Evolutionary conservation across 2,797 vertebrate genomes (phyloP).

Genomic region (Triplophysa yarkandensis): DNA sequence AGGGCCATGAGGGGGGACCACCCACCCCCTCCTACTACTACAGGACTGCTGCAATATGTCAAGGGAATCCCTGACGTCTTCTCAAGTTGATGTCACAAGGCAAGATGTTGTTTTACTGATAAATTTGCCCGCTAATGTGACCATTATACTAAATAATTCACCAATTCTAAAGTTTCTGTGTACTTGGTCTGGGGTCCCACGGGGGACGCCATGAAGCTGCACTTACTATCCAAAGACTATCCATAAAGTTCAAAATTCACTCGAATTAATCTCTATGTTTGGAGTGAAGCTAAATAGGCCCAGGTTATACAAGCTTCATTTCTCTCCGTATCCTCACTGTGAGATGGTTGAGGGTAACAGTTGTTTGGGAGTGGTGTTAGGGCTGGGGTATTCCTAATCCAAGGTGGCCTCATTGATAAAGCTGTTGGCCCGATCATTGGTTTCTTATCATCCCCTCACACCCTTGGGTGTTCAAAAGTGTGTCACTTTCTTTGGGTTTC

Average conservation of each 20-base stretch:
- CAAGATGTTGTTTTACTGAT: conserved; percentile 63
- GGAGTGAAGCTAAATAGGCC: background rate
- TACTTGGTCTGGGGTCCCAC: conserved; percentile 2
- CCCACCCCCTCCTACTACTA: conserved; percentile 3
- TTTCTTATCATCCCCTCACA: conserved; percentile 67
- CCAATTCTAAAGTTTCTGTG: background rate
- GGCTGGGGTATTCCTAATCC: conserved; percentile 76
- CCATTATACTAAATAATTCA: background rate
- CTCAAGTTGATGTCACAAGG: conserved; percentile 66
- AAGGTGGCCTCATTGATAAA: conserved; percentile 76
- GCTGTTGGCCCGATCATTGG: conserved; percentile 58
- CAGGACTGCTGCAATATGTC: background rate
- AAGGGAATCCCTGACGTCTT: conserved; percentile 70
- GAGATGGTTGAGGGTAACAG: conserved; percentile 29
- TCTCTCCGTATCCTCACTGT: background rate
- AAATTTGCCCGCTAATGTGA: conserved; percentile 12
- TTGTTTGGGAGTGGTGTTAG: conserved; percentile 62
- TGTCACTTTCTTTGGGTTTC: conserved; percentile 27
- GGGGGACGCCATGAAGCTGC: conserved; percentile 63
- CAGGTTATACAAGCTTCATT: background rate
- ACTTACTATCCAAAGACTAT: background rate
- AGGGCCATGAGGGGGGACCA: conserved; percentile 38
- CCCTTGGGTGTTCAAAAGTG: conserved; percentile 43
- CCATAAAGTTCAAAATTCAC: conserved; percentile 2
- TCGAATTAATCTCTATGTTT: no score